These are phyloP conservation scores for Colinus virginianus DNA, from an alignment of 2,113 vertebrate species.

Conservation along the genomic window DNA sequence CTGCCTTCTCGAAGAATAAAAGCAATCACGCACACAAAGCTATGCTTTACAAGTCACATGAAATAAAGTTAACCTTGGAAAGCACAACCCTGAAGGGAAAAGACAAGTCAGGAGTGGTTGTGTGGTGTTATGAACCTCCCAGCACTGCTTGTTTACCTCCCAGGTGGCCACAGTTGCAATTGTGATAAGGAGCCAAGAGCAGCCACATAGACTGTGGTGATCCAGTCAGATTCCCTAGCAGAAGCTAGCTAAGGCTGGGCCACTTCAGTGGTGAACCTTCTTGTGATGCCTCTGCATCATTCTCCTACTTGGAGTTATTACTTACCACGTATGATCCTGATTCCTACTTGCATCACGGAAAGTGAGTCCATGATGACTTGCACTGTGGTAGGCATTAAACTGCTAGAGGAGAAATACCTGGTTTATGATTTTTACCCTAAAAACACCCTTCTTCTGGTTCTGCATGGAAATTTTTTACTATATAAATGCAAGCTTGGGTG, in stretches of 20 bases:
- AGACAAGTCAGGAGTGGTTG: background rate
- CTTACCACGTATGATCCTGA: background rate
- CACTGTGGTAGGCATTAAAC: background rate
- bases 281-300: rapidly evolving
- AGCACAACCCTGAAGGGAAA: background rate
- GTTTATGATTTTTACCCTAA: background rate
- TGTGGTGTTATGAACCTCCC: background rate
- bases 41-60: background rate
- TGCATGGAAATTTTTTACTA: background rate
- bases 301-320: background rate
- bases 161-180: background rate
- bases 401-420: background rate
- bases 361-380: background rate
- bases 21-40: background rate
- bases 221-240: background rate
- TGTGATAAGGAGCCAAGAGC: background rate
- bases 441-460: background rate
- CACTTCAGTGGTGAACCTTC: background rate
- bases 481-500: background rate
- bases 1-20: background rate
- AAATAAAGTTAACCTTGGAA: background rate
- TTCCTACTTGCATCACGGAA: background rate
- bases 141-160: background rate
- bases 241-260: background rate
- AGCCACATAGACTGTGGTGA: rapidly evolving